Conservation (phyloP, 2,888 invertebrate genomes). For the Corbicula japonica region DNA sequence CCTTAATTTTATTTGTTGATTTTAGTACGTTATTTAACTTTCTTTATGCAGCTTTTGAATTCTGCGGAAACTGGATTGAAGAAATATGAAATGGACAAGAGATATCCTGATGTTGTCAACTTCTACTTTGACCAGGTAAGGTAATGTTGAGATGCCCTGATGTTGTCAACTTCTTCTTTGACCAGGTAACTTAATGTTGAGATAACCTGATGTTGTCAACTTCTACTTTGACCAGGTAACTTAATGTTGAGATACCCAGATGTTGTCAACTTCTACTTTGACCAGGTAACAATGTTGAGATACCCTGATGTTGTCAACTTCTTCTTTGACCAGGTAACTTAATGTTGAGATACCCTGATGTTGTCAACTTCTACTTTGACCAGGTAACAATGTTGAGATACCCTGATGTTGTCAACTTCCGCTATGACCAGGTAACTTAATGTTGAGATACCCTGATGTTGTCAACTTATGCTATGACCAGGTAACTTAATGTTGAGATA, state of each 20-base stretch:
- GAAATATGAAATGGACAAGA: constrained; percentile 80
- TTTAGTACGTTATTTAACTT: too few species aligned
- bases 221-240: too few species aligned
- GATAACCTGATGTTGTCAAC: too few species aligned
- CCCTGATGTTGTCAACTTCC: neutral
- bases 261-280: too few species aligned
- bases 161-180: neutral
- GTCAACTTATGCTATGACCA: constrained; percentile 84
- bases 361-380: constrained; percentile 83
- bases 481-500: constrained; percentile 65
- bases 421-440: neutral
- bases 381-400: constrained; percentile 69
- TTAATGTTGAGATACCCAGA: too few species aligned
- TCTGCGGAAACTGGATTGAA: constrained; percentile 72
- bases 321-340: too few species aligned
- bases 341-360: constrained; percentile 68
- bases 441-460: constrained; percentile 70
- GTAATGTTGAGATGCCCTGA: neutral
- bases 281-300: too few species aligned
- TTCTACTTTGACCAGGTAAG: constrained; percentile 85
- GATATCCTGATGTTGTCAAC: constrained; percentile 74
- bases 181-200: too few species aligned
- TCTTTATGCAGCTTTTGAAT: constrained; percentile 60
- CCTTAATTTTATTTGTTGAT: too few species aligned
- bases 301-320: too few species aligned